Evolutionary conservation across 2,888 invertebrate genomes (phyloP).

Genomic region (Orthosia gothica): DNA sequence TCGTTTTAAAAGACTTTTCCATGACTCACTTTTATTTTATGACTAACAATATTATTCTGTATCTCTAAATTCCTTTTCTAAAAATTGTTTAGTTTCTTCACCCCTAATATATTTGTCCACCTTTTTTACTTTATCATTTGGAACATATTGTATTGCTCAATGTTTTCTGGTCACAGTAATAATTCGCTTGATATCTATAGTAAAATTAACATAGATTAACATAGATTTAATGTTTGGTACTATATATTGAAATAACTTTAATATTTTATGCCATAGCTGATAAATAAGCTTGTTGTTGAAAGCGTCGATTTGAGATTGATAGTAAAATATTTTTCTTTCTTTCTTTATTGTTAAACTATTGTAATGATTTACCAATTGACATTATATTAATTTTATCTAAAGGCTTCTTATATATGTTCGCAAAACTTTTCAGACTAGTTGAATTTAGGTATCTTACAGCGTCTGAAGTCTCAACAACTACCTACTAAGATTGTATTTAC

Average conservation of each 20-base stretch:
- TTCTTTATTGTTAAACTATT: background rate
- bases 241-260: conserved; percentile 11
- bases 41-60: background rate
- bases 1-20: conserved; percentile 30
- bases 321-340: no score
- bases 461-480: background rate
- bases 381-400: background rate
- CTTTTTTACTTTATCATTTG: background rate
- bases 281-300: conserved; percentile 13
- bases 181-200: conserved; percentile 15
- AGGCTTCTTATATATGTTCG: background rate
- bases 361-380: background rate
- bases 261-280: conserved; percentile 26
- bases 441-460: background rate
- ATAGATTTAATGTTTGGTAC: conserved; percentile 23
- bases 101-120: background rate
- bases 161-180: conserved; percentile 4
- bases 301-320: conserved; percentile 5
- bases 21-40: conserved; percentile 25
- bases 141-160: conserved; percentile 24
- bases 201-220: conserved; percentile 41
- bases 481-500: background rate
- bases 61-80: background rate
- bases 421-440: background rate
- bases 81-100: background rate